Percentiles rank a stretch among this genome's conserved stretches.
Evolutionary conservation across 1,140 invertebrate genomes (phyloP).

Genomic region (Pogonomyrmex californicus): DNA sequence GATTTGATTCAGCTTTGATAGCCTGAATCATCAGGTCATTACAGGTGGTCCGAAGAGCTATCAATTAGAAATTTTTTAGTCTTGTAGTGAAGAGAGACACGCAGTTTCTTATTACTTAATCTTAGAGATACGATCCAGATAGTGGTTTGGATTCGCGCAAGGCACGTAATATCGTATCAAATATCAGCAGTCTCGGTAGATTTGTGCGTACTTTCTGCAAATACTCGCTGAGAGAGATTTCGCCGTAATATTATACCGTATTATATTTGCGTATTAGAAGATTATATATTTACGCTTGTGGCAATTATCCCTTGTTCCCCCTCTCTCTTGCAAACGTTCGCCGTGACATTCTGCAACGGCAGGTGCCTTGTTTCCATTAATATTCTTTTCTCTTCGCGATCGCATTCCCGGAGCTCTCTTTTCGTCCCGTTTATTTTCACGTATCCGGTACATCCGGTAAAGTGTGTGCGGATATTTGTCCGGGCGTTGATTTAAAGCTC

Average conservation of each 20-base stretch:
- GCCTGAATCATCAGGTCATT: constrained; percentile 26
- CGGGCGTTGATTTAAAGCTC: constrained; percentile 33
- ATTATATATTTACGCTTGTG: constrained; percentile 68
- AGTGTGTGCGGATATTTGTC: constrained; percentile 39
- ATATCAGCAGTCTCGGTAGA: constrained; percentile 64
- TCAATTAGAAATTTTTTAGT: constrained; percentile 16
- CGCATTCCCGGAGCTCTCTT: constrained; percentile 32
- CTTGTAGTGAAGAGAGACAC: constrained; percentile 63
- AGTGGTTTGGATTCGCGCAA: constrained; percentile 49
- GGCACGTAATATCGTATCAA: constrained; percentile 55
- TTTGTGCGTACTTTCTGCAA: constrained; percentile 66
- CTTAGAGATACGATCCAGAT: constrained; percentile 56
- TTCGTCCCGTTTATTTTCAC: constrained; percentile 42
- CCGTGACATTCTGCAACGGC: constrained; percentile 83
- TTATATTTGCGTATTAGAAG: constrained; percentile 63
- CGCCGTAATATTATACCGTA: constrained; percentile 55
- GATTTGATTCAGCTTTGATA: constrained; percentile 23
- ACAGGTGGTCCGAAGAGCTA: background rate
- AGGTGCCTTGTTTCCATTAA: constrained; percentile 65
- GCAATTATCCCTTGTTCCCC: constrained; percentile 27
- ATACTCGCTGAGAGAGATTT: constrained; percentile 63
- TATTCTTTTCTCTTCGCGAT: background rate
- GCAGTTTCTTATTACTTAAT: constrained; percentile 41
- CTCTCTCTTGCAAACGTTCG: constrained; percentile 44
- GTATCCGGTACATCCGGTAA: constrained; percentile 3